phyloP scores from a whole-genome alignment of 1,140 invertebrate genomes.

The Ostrea denselamellosa region DNA sequence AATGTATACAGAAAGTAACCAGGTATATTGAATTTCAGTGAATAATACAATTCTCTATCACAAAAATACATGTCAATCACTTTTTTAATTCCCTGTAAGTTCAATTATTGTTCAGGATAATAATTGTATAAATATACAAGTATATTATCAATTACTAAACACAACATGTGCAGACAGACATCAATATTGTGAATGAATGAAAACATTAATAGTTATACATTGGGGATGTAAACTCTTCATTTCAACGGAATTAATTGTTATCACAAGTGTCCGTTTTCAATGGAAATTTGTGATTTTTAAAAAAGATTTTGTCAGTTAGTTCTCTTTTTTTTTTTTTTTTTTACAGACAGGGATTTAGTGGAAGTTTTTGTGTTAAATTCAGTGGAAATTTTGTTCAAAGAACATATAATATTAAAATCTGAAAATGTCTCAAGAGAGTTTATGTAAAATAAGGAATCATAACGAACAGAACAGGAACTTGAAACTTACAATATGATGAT shows the following conservation, averaged over 20 bases:
- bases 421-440: background rate
- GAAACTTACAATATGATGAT: conserved; percentile 18
- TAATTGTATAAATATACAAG: background rate
- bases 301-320: too few species aligned
- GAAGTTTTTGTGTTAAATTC: background rate
- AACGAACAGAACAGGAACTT: conserved; percentile 15
- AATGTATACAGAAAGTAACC: too few species aligned
- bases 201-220: background rate
- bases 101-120: background rate
- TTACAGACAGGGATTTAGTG: background rate
- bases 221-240: background rate
- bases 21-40: too few species aligned
- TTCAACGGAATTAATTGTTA: too few species aligned
- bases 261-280: too few species aligned
- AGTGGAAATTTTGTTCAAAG: background rate
- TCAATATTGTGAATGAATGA: background rate
- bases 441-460: background rate
- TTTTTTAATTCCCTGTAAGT: background rate
- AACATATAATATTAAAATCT: background rate
- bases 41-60: background rate
- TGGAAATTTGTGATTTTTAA: too few species aligned
- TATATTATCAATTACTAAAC: background rate
- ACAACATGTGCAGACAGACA: background rate
- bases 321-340: background rate
- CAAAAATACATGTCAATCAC: background rate